phyloP scores from a whole-genome alignment of 2,888 invertebrate species.

The Spialia ferax region DNA sequence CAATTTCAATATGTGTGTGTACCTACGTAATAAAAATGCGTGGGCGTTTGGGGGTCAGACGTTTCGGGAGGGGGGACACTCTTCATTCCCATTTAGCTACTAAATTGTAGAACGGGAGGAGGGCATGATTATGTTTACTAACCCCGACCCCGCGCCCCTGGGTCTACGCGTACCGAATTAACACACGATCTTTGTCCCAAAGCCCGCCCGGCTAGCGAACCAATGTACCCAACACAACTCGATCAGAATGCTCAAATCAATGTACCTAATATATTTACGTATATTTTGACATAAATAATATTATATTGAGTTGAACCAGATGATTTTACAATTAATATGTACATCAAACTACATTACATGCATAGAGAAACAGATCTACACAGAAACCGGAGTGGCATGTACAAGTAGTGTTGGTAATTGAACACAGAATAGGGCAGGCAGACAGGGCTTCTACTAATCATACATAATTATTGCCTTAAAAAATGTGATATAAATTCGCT shows the following conservation, averaged over 20 bases:
- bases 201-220: constrained; percentile 48
- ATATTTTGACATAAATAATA: not conserved
- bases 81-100: constrained; percentile 84
- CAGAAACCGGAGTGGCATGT: no score
- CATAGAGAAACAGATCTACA: no score
- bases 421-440: no score
- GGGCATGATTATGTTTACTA: constrained; percentile 83
- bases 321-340: no score
- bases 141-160: constrained; percentile 70
- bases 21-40: constrained; percentile 62
- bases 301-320: no score
- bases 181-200: constrained; percentile 81
- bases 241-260: constrained; percentile 7
- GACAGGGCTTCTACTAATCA: no score
- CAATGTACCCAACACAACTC: constrained; percentile 4
- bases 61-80: constrained; percentile 69
- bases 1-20: constrained; percentile 41
- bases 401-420: no score
- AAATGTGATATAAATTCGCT: no score
- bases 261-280: no score
- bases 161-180: constrained; percentile 78
- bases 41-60: constrained; percentile 64
- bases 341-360: no score
- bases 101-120: constrained; percentile 81
- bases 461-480: no score